phyloP scores from a whole-genome alignment of 2,888 invertebrate genomes.

The Callosobruchus maculatus region DNA sequence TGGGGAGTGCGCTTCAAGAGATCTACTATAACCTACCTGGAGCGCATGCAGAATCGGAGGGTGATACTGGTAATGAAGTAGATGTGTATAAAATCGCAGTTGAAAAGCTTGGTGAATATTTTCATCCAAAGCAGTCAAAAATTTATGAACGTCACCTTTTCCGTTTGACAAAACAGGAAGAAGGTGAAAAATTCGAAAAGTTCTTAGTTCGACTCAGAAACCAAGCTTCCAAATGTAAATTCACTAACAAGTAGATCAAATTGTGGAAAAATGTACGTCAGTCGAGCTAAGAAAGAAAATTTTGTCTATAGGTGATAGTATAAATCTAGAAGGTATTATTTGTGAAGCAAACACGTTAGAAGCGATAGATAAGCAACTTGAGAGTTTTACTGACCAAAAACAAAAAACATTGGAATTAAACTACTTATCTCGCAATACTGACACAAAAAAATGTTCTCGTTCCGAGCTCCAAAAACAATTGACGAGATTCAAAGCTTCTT shows the following conservation, averaged over 20 bases:
- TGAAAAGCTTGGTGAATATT: slow-evolving; percentile 21
- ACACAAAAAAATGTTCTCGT: no score
- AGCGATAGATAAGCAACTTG: background rate
- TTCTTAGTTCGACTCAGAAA: slow-evolving; percentile 27
- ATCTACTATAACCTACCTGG: background rate
- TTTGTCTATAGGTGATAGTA: slow-evolving; percentile 15
- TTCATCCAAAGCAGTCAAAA: slow-evolving; percentile 24
- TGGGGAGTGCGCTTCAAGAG: background rate
- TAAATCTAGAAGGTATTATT: slow-evolving; percentile 17
- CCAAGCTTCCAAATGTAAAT: slow-evolving; percentile 14
- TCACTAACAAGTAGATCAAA: slow-evolving; percentile 24
- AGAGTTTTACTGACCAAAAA: background rate
- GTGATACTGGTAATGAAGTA: no score
- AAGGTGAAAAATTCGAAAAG: slow-evolving; percentile 32
- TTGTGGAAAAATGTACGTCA: slow-evolving; percentile 23
- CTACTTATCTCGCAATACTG: no score
- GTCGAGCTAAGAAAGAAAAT: slow-evolving; percentile 22
- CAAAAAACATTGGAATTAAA: background rate
- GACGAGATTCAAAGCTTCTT: slow-evolving; percentile 20
- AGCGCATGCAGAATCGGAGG: background rate
- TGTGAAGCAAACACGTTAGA: slow-evolving; percentile 13
- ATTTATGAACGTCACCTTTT: slow-evolving; percentile 32
- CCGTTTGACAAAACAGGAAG: slow-evolving; percentile 29
- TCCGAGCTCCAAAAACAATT: slow-evolving; percentile 4
- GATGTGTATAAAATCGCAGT: slow-evolving; percentile 1